Percentiles rank a stretch among this genome's conserved stretches.
phyloP scores from a whole-genome alignment of 2,888 invertebrate genomes.

The Carabus problematicus region DNA sequence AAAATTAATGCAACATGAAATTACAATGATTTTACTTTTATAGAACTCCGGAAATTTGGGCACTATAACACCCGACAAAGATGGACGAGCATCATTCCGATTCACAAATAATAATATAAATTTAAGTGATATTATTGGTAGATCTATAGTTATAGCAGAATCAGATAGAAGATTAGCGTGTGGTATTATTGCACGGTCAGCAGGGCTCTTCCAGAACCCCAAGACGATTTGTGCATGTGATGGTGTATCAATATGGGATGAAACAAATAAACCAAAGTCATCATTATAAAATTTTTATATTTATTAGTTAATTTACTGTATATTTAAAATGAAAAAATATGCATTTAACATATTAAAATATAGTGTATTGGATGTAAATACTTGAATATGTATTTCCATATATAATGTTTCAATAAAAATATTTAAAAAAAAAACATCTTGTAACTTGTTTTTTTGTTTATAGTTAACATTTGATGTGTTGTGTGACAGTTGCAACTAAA shows the following conservation, averaged over 20 bases:
- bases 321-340: too few relatives aligned
- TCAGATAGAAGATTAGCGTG: conserved; percentile 70
- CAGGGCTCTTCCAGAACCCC: conserved; percentile 85
- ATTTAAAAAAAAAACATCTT: too few relatives aligned
- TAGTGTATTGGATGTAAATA: too few relatives aligned
- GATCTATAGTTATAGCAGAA: conserved; percentile 78
- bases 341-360: too few relatives aligned
- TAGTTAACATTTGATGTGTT: too few relatives aligned
- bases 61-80: conserved; percentile 65
- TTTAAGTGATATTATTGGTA: conserved; percentile 77
- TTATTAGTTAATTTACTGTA: too few relatives aligned
- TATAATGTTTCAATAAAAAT: too few relatives aligned
- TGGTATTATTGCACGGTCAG: conserved; percentile 88
- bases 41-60: conserved; percentile 69
- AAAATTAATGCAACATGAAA: neutral
- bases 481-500: too few relatives aligned
- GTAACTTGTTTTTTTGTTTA: too few relatives aligned
- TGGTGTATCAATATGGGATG: conserved; percentile 90
- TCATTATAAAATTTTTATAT: too few relatives aligned
- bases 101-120: conserved; percentile 67
- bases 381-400: too few relatives aligned
- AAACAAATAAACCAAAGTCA: conserved; percentile 65
- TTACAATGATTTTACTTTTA: conserved; percentile 1
- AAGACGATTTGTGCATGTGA: conserved; percentile 91
- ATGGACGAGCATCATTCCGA: conserved; percentile 72